Conservation (phyloP, 2,113 vertebrate genomes). For the Barbus barbus region DNA sequence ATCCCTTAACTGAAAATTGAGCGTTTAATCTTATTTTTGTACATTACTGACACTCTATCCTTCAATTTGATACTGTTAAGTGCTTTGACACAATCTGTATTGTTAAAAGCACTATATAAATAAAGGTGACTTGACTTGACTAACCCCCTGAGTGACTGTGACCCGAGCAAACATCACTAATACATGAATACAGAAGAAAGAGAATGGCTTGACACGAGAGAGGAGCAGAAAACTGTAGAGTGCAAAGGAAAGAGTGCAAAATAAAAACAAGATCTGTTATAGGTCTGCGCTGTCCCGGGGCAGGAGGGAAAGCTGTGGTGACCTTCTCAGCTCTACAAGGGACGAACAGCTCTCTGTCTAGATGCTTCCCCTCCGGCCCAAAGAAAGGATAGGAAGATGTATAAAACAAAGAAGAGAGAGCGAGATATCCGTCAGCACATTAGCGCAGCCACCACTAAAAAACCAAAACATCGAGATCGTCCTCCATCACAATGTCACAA, state of each 20-base stretch:
- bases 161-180: neutral
- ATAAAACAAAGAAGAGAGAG: constrained; percentile 11
- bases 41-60: too few species aligned
- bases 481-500: constrained; percentile 74
- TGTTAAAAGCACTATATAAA: too few species aligned
- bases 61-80: too few species aligned
- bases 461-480: constrained; percentile 57
- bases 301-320: constrained; percentile 65
- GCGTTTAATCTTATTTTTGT: too few species aligned
- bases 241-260: neutral
- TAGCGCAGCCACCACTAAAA: constrained; percentile 46
- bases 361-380: constrained; percentile 65
- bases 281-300: constrained; percentile 71
- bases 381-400: constrained; percentile 15
- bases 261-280: constrained; percentile 43
- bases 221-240: neutral
- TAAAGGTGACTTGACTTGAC: too few species aligned
- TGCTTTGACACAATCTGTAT: too few species aligned
- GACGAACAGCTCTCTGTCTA: constrained; percentile 62
- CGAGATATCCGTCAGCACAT: constrained; percentile 47
- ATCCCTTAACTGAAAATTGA: too few species aligned
- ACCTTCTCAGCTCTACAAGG: constrained; percentile 70
- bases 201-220: neutral
- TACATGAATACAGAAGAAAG: constrained; percentile 5
- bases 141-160: neutral